Evolutionary conservation across 2,888 invertebrate species (phyloP), one percentile per base, ranked within the genome.

Genomic region (Euzetes globulus): DNA sequence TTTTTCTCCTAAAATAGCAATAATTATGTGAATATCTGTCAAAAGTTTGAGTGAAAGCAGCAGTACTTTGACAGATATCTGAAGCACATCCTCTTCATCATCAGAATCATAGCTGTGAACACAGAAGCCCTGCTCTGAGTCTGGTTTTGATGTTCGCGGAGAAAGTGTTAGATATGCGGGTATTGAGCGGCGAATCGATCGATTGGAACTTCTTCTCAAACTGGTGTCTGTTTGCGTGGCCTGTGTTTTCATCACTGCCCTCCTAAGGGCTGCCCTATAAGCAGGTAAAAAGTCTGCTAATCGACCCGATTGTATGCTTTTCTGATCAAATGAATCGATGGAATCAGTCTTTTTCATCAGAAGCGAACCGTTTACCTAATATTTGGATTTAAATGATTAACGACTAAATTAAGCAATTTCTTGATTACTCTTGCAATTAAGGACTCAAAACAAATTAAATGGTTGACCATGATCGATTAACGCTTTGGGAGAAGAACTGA

Each of bases 161-260:
- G 78, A 78, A 19, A 79, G 75, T n/a, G 79, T 79, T 65, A 86
- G 83, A 75, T 85, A 85, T 27, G 82, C 82, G 6, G 90, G 88
- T n/a, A 89, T 74, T 65, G 72, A 47, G 29, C 74, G 74, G 13
- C 58, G 33, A 4, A 9, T 29, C 87, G 71, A 86, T 82, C n/a
- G 87, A 88, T 83, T 88, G 89, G 79, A 88, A 86, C 79, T 2
- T 72, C 29, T 25, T 33, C 88, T 88, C 80, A 89, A 84, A 81
- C 88, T 88, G 37, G 88, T 87, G 85, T 94, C 94, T 6, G 89
- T 93, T 84, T 94, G 94, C 5, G 94, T 94, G 19, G 94, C 93
- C 84, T 94, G 94, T 0, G 93, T 93, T 83, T 92, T 90, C 93
- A 93, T 93, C 0, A 77, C 63, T 17, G 78, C 76, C 58, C 77